Base-by-base conservation (phyloP, 2,113 vertebrate genomes). In the Corythoichthys intestinalis region DNA sequence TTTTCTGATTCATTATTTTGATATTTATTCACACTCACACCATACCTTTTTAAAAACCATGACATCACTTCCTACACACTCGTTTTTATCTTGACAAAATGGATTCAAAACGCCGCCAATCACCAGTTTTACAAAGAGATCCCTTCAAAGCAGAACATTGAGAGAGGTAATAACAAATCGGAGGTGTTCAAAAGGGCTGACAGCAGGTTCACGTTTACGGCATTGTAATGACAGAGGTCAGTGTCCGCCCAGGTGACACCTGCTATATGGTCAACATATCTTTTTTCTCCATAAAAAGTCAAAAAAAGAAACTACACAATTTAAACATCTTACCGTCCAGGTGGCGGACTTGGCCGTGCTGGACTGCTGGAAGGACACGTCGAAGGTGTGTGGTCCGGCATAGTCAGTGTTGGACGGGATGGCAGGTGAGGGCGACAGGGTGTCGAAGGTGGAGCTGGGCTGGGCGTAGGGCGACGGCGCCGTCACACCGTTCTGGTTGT, bases 361-460 rank as follows among this genome's bases (percentile, higher is more conserved):
- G 41, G 96, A 99, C 87, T 99, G 97, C 71, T 99, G 97, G 91
- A 98, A 99, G 64, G 97, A 98, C 84, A 99, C 96, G 0, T 99
- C 96, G 0, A 99, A 99, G 87, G 95, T 96, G 91, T 98, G 97
- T 13, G 96, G 94, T 37, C 97, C 97, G 0, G 97, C 97, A 37
- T 99, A 98, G 78, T 98, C 97, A 70, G 96, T 98, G 89, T 98
- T 99, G 86, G 97, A 99, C 20, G 97, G 97, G 93, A 99, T 99
- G 87, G 97, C 96, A 0, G 97, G 97, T 0, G 96, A 98, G 0
- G 97, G 96, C 0, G 97, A 98, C 1, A 98, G 91, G 68, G 97
- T 94, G 0, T 99, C 97, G 0, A 99, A 98, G 69, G 97, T 99
- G 0, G 97, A 98, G 90, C 97, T 99, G 85, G 97, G 97, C 89